phyloP scores from a whole-genome alignment of 2,797 vertebrate genomes.

The Poecilia wingei region DNA sequence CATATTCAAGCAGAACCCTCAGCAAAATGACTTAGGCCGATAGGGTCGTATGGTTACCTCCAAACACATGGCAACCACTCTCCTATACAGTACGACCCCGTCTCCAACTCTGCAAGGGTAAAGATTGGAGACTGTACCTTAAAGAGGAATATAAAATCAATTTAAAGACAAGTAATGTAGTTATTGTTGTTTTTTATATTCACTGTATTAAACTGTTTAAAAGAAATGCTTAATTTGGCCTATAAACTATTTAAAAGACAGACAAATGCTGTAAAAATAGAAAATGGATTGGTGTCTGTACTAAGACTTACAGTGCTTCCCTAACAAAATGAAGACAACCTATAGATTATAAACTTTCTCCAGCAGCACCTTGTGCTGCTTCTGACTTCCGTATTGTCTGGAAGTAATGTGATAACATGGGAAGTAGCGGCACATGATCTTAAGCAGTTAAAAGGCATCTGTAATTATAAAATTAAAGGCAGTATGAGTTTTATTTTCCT shows the following conservation, averaged over 20 bases:
- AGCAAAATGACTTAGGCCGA: neutral
- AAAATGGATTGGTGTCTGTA: neutral
- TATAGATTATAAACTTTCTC: neutral
- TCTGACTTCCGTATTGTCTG: slow-evolving; percentile 26
- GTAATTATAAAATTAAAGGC: slow-evolving; percentile 65
- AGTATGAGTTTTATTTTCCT: slow-evolving; percentile 62
- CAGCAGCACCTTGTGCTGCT: slow-evolving; percentile 2
- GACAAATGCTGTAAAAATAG: neutral
- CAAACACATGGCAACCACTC: neutral
- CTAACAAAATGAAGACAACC: neutral
- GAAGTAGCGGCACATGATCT: slow-evolving; percentile 65
- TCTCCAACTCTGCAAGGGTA: neutral
- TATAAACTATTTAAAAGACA: neutral
- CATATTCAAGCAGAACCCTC: neutral
- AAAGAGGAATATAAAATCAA: neutral
- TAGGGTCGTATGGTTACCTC: neutral
- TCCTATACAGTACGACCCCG: neutral
- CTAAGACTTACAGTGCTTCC: slow-evolving; percentile 7
- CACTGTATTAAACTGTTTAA: neutral
- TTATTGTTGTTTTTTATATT: neutral
- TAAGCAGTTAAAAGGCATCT: slow-evolving; percentile 31
- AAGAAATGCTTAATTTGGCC: neutral
- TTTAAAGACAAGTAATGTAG: neutral
- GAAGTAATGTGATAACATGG: slow-evolving; percentile 53
- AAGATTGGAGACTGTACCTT: neutral